Evolutionary conservation across 2,888 invertebrate species (phyloP), one percentile per base, ranked within the genome.

Genomic region (Heliconius charithonia): DNA sequence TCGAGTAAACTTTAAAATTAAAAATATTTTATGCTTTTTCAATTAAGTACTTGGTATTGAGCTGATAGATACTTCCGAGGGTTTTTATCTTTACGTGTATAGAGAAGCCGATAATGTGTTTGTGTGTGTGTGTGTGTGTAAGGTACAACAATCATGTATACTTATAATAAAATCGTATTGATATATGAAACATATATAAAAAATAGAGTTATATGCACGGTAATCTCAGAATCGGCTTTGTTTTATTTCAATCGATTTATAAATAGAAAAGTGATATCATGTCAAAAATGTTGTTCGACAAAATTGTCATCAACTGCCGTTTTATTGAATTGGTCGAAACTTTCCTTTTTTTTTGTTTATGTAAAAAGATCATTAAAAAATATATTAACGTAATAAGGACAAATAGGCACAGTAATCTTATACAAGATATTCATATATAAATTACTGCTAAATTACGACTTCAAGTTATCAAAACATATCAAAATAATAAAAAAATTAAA

Each of bases 11-110:
- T 81, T 79, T 72, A 76, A 69, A 79, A 81, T 79, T 80, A 77
- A 81, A 82, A 76, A 79, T 80, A 81, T 79, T 82, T 82, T 76
- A 80, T 85, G 81, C 82, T 79, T 84, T 75, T 80, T 83, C 70
- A 80, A 85, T 80, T 76, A 75, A 74, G 22, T 74, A 74, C 74
- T 65, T 63, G 63, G 65, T 27, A 74, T 41, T 63, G 19, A 65
- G 74, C 59, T 56, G 59, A 72, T 67, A 76, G 27, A 10, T 75
- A 66, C 74, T 76, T 65, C 73, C 62, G 66, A 73, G 16, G 56
- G 63, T 71, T 71, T 74, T 74, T 76, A 70, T 59, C 25, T 76
- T 69, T 74, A 67, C 62, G 65, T 45, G 22, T 62, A 41, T 10
- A 65, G 9, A 29, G 27, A 25, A 41, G 62, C 74, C 45, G 41